A percentile compares a stretch with the other conserved stretches of the same genome.
Evolutionary conservation across 2,797 vertebrate genomes (phyloP).

Genomic region (Ataeniobius toweri): DNA sequence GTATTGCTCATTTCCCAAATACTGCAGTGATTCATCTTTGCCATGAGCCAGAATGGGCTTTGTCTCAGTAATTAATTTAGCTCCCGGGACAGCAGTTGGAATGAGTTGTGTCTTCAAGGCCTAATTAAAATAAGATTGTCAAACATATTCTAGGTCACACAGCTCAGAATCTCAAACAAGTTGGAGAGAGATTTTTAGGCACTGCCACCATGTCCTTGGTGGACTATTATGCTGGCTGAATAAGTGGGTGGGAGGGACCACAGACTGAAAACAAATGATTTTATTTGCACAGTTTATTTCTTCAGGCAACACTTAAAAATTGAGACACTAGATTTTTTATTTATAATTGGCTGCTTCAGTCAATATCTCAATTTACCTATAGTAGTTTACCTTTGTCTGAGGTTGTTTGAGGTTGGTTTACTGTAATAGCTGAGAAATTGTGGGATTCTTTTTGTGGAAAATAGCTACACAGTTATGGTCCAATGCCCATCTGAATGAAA

Average conservation of each 20-base stretch:
- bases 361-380: slow-evolving; percentile 53
- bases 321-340: slow-evolving; percentile 59
- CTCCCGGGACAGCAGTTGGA: slow-evolving; percentile 76
- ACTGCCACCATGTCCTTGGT: slow-evolving; percentile 48
- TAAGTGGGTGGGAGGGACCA: slow-evolving; percentile 24
- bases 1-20: slow-evolving; percentile 73
- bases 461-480: slow-evolving; percentile 35
- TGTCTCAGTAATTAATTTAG: slow-evolving; percentile 80
- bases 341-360: slow-evolving; percentile 52
- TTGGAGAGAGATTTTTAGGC: slow-evolving; percentile 51
- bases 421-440: slow-evolving; percentile 37
- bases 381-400: slow-evolving; percentile 38
- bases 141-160: slow-evolving; percentile 77
- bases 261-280: slow-evolving; percentile 42
- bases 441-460: slow-evolving; percentile 19
- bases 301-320: slow-evolving; percentile 61
- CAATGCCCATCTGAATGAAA: slow-evolving; percentile 16
- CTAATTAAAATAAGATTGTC: slow-evolving; percentile 81
- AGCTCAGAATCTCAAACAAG: slow-evolving; percentile 60
- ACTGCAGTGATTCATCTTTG: slow-evolving; percentile 74
- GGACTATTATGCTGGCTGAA: slow-evolving; percentile 47
- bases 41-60: slow-evolving; percentile 72
- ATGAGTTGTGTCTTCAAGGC: slow-evolving; percentile 74
- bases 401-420: slow-evolving; percentile 40
- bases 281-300: slow-evolving; percentile 64